Evolutionary conservation across 2,888 invertebrate species (phyloP), one percentile per base, ranked within the genome.

Genomic region (Pachliopta kotzebuea): DNA sequence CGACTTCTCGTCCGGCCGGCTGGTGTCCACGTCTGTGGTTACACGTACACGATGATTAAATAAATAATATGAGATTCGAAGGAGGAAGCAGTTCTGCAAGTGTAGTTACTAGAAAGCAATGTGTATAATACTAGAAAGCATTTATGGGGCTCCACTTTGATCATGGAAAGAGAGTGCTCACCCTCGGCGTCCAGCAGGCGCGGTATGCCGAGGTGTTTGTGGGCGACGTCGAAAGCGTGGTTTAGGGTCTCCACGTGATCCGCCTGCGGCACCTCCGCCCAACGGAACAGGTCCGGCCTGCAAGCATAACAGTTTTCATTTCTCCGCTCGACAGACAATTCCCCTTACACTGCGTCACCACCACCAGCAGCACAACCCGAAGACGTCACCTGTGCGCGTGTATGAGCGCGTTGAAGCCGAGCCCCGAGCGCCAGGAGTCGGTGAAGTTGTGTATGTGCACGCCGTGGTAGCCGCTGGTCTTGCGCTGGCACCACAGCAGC

Each of bases 361-460:
- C 4, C 14, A 11, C 14, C 14, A 1, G 11, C 11, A 31, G 14
- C 14, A 11, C 14, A 0, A 9, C 4, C 14, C 37, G 14, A 14
- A 17, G n/a, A 37, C 37, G 37, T 37, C 37, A 85, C 90, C 90
- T 86, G 90, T 99, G 99, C 29, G 98, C 96, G 83, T 99, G 99
- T 77, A 99, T 99, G 69, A 99, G 96, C 4, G 99, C 99, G 87
- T 99, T 99, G 93, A 99, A 99, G 53, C 98, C 99, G 72, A 99
- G 94, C 9, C 99, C 99, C 70, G 95, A 97, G 69, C 99, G 93
- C 99, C 99, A 99, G 49, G 98, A 98, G 76, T 95, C 96, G 73
- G 96, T 96, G 78, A 98, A 98, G 90, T 98, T 97, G 83, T 95
- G 95, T 70, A 98, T 97, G 77, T 96, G 95, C 52, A 98, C 97